These are phyloP conservation scores for Diarsia rubi DNA, from an alignment of 2,888 invertebrate genomes.

Conservation along the genomic window DNA sequence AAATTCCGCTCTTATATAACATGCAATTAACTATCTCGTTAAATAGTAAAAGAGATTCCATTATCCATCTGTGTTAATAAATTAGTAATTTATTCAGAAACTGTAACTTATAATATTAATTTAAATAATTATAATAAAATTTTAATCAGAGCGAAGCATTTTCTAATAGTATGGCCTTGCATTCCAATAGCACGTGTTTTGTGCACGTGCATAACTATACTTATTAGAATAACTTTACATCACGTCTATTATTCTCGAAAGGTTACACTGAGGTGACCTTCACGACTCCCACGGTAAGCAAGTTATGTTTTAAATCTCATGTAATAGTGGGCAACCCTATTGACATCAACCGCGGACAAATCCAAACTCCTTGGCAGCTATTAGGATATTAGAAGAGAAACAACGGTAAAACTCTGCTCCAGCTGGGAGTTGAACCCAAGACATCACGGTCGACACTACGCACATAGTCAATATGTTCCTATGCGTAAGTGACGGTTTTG, in stretches of 20 bases:
- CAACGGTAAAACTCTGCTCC: not conserved
- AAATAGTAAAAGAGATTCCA: conserved; percentile 9
- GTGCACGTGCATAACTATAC: not conserved
- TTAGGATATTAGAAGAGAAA: not conserved
- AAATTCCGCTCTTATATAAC: conserved; percentile 17
- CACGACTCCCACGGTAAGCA: not conserved
- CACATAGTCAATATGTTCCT: not conserved
- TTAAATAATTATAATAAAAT: not conserved
- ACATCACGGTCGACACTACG: not conserved
- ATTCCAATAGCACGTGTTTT: not conserved
- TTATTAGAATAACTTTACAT: not conserved
- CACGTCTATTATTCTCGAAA: not conserved
- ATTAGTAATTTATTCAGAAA: conserved; percentile 24
- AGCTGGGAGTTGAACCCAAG: not conserved
- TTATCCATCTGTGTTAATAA: not conserved
- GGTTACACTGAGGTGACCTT: not conserved
- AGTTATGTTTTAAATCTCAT: not conserved
- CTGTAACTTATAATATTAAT: not conserved
- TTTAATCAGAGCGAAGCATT: conserved; percentile 48
- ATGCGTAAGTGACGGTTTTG: not conserved
- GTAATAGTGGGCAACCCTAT: not conserved
- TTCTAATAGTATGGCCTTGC: conserved; percentile 30
- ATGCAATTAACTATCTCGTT: conserved; percentile 14
- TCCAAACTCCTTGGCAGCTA: not conserved
- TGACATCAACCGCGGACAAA: not conserved